Evolutionary conservation across 2,113 vertebrate genomes (phyloP), one percentile per base, ranked within the genome.

Genomic region (Aplodontia rufa): DNA sequence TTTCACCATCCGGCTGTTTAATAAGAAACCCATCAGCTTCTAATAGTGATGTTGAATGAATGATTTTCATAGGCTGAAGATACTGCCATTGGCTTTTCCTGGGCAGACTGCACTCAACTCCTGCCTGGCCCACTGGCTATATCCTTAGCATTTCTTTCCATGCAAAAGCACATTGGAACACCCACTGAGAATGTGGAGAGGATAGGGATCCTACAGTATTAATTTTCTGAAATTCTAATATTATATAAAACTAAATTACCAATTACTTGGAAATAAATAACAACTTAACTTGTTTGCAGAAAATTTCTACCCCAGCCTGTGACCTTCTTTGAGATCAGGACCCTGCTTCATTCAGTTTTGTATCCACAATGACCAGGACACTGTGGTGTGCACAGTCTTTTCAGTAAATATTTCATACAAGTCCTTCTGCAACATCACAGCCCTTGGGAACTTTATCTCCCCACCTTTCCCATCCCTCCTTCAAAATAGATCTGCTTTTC

Each of bases 321-420:
- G 35, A 28, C 13, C 74, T 89, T 11, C 45, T 26, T 26, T 74
- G 42, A 58, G 45, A 7, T 71, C 1, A 35, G 8, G 1, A 49
- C 62, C 4, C 32, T 68, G 16, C 14, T 42, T 89, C 49, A 40
- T 82, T 89, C 20, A 64, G 16, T 62, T 66, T 51, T 87, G 16
- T 60, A 47, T 40, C 11, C 60, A 5, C 37, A 37, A 62, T 81
- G 12, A 32, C 60, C 66, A 93, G 47, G 55, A 80, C 22, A 51
- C 60, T 53, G 28, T n/a, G 20, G 19, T 87, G 6, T 60, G 64
- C 37, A 42, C 1, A 86, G 51, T 9, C 84, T 28, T 81, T 79
- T 94, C 76, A 94, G 88, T 75, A 91, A 96, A 96, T 82, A 95
- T 91, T 95, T 89, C 62, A 91, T 91, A 92, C 68, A 89, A 96